Conservation (phyloP, 2,797 vertebrate genomes). For the Acanthiza pusilla region DNA sequence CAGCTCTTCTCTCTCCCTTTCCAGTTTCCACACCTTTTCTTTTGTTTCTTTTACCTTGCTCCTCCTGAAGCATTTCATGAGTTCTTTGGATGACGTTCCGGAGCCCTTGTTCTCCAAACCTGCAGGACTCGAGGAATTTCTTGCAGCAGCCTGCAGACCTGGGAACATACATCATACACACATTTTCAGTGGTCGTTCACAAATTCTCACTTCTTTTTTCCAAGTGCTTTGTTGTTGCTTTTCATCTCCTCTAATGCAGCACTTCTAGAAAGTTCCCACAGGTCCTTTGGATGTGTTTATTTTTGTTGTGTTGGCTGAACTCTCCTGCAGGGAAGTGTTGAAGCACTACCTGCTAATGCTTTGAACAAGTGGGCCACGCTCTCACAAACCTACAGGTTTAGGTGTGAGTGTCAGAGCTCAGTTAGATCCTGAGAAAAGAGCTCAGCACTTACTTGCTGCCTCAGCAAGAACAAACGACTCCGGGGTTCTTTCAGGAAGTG, state of each 20-base stretch:
- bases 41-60: conserved; percentile 73
- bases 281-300: neutral
- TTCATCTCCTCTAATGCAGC: neutral
- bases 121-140: neutral
- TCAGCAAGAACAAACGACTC: conserved; percentile 85
- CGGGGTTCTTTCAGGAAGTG: conserved; percentile 89
- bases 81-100: conserved; percentile 34
- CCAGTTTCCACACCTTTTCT: neutral
- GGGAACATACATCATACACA: neutral
- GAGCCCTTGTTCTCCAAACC: conserved; percentile 13
- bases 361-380: neutral
- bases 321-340: neutral
- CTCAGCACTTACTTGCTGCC: conserved; percentile 75
- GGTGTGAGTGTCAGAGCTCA: neutral
- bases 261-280: neutral
- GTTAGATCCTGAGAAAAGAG: neutral
- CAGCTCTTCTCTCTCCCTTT: neutral
- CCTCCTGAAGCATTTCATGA: conserved; percentile 70
- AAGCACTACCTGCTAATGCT: neutral
- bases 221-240: neutral
- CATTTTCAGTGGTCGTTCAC: neutral
- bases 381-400: neutral
- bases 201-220: neutral
- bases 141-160: conserved; percentile 48
- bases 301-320: neutral